Conservation (phyloP, 1,140 invertebrate species). For the Laupala kohalensis region DNA sequence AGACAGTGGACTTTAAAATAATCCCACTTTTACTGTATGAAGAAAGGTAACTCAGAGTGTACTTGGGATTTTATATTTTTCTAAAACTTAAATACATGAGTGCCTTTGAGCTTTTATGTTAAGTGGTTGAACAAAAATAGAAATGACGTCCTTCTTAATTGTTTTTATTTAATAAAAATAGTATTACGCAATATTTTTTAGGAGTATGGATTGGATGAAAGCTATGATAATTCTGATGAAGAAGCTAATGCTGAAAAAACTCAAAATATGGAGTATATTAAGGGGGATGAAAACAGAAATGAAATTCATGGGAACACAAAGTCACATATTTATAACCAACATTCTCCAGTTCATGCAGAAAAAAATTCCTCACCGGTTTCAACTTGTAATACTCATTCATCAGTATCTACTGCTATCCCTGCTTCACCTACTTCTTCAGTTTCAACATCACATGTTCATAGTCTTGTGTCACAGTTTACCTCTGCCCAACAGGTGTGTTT, state of each 20-base stretch:
- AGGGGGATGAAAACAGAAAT: neutral
- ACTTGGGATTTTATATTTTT: too few relatives aligned
- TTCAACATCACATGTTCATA: slow-evolving; percentile 13
- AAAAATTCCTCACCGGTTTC: neutral
- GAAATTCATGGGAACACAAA: neutral
- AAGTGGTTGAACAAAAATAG: too few relatives aligned
- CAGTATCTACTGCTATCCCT: neutral
- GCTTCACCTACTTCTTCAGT: slow-evolving; percentile 4
- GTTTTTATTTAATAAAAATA: too few relatives aligned
- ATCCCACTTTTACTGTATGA: too few relatives aligned
- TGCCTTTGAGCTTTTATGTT: too few relatives aligned
- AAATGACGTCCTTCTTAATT: too few relatives aligned
- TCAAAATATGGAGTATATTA: slow-evolving; percentile 8
- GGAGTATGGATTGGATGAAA: slow-evolving; percentile 57
- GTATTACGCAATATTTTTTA: too few relatives aligned
- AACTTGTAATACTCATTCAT: neutral
- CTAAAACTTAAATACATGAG: too few relatives aligned
- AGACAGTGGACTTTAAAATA: too few relatives aligned
- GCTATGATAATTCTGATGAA: slow-evolving; percentile 53
- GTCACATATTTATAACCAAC: neutral
- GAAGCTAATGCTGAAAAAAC: slow-evolving; percentile 4
- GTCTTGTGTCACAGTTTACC: slow-evolving; percentile 12
- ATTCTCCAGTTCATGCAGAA: neutral
- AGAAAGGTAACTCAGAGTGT: too few relatives aligned
- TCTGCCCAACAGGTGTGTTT: slow-evolving; percentile 2